Conservation (phyloP, 1,140 invertebrate species). For the Metaphire vulgaris region DNA sequence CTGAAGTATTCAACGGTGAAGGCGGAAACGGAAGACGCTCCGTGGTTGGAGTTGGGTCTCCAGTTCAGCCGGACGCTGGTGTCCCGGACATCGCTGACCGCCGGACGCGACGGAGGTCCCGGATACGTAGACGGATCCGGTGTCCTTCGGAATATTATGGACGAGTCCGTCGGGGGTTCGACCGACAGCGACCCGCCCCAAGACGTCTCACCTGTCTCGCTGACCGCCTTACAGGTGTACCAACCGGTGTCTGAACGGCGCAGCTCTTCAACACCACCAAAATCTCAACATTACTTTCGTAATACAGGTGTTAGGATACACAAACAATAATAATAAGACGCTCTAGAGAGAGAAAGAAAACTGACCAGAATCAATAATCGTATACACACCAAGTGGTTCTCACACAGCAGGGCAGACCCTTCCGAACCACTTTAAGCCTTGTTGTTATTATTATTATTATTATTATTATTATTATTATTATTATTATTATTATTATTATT, state of each 20-base stretch:
- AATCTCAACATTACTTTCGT: too few species aligned
- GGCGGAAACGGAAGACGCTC: constrained; percentile 67
- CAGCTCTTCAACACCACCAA: constrained; percentile 65
- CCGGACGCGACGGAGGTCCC: constrained; percentile 66
- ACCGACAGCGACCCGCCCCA: constrained; percentile 71
- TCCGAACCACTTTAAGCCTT: too few species aligned
- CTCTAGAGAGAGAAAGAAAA: too few species aligned
- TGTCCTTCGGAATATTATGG: constrained; percentile 70
- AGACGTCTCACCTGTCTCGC: constrained; percentile 73
- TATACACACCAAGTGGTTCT: background rate
- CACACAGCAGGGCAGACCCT: too few species aligned
- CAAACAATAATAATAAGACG: too few species aligned
- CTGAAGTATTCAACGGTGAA: constrained; percentile 84
- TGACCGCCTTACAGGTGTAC: constrained; percentile 66
- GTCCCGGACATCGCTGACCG: constrained; percentile 68
- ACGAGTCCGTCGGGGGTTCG: constrained; percentile 64
- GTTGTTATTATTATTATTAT: too few species aligned
- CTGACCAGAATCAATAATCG: background rate
- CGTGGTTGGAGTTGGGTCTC: constrained; percentile 61
- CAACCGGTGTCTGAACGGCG: constrained; percentile 55
- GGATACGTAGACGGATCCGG: constrained; percentile 70
- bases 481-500: too few species aligned
- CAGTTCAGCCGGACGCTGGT: constrained; percentile 73
- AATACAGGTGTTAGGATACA: too few species aligned
- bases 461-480: too few species aligned